Percentiles rank a stretch among this genome's conserved stretches.
These are phyloP conservation scores for Napeogenes sylphis DNA, from an alignment of 2,888 invertebrate genomes.

Conservation along the genomic window DNA sequence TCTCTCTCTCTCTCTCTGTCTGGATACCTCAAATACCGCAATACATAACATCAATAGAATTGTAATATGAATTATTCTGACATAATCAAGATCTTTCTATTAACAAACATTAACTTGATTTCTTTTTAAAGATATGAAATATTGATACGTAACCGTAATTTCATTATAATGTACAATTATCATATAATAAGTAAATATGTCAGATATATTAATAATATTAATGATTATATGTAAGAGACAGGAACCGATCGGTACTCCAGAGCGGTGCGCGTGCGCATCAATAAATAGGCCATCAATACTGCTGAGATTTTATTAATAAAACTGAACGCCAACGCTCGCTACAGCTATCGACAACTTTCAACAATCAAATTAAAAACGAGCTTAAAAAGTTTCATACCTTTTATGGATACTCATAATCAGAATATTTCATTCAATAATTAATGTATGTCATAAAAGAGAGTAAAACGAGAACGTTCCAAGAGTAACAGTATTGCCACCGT, in stretches of 20 bases:
- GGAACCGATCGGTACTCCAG: conserved; percentile 44
- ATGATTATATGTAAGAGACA: too few relatives aligned
- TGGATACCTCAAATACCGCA: conserved; percentile 30
- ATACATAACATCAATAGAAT: conserved; percentile 1
- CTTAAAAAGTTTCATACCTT: too few relatives aligned
- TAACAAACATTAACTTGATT: too few relatives aligned
- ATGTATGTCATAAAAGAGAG: conserved; percentile 13
- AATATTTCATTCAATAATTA: too few relatives aligned
- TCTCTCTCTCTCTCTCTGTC: conserved; percentile 51
- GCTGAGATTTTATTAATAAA: conserved; percentile 73
- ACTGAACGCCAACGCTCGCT: conserved; percentile 45
- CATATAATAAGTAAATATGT: too few relatives aligned
- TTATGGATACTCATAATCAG: too few relatives aligned
- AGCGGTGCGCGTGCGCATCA: conserved; percentile 60
- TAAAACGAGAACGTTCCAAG: conserved; percentile 29
- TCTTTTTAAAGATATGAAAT: too few relatives aligned
- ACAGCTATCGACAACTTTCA: conserved; percentile 52
- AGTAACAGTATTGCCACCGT: conserved; percentile 45
- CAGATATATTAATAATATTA: too few relatives aligned
- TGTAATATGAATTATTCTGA: not conserved
- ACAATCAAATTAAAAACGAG: conserved; percentile 37
- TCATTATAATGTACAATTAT: too few relatives aligned
- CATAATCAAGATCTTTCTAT: not conserved
- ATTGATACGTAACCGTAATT: too few relatives aligned
- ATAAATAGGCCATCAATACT: conserved; percentile 71